phyloP scores from a whole-genome alignment of 2,888 invertebrate species.

The Tricholauxania praeusta region DNA sequence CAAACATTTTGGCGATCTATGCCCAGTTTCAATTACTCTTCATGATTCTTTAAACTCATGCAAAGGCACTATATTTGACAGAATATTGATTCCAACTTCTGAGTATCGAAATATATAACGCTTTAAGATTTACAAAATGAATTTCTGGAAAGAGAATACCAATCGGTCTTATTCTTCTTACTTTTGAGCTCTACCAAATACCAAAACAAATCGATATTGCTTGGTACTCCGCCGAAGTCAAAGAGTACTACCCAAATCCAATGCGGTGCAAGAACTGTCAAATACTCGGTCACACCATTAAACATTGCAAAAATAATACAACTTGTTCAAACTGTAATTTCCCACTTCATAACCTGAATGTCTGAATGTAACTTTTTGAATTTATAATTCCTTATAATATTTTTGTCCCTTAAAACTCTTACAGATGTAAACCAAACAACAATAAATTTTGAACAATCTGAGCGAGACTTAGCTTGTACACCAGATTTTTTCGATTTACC shows the following conservation, averaged over 20 bases:
- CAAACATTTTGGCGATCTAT: constrained; percentile 9
- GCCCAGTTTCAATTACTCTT: constrained; percentile 13
- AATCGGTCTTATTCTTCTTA: constrained; percentile 7
- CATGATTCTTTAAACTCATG: not conserved
- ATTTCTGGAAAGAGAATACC: not conserved
- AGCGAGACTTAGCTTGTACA: constrained; percentile 39
- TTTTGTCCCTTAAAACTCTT: too few relatives aligned
- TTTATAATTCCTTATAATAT: too few relatives aligned
- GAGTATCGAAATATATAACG: constrained; percentile 11
- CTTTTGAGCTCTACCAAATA: constrained; percentile 18
- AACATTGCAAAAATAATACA: constrained; percentile 3
- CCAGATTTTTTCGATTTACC: constrained; percentile 47
- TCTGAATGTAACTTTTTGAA: too few relatives aligned
- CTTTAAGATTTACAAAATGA: constrained; percentile 16
- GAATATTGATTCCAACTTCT: constrained; percentile 2
- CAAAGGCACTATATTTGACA: constrained; percentile 12
- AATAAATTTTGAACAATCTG: constrained; percentile 34
- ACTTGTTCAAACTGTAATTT: not conserved
- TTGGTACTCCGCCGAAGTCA: constrained; percentile 15
- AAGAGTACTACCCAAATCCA: not conserved
- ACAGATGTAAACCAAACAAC: constrained; percentile 43
- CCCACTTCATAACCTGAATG: not conserved
- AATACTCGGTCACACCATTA: not conserved
- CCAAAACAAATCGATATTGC: constrained; percentile 19
- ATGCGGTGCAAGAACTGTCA: constrained; percentile 9